These are phyloP conservation scores for Linepithema humile DNA, from an alignment of 1,140 invertebrate species.

Conservation along the genomic window DNA sequence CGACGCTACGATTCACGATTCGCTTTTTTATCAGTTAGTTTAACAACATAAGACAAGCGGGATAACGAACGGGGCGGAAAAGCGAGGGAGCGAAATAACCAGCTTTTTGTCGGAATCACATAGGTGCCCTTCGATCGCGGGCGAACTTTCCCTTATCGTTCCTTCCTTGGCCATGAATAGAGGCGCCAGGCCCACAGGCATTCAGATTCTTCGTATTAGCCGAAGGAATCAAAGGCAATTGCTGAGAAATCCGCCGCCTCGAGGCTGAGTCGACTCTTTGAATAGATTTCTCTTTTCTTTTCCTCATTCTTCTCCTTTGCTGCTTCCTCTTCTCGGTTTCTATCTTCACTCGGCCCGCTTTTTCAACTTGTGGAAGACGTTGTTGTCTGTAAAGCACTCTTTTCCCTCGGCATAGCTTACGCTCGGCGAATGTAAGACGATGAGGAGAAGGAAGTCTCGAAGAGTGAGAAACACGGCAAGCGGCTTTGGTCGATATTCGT, in stretches of 20 bases:
- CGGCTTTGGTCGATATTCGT: constrained; percentile 2
- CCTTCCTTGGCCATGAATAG: constrained; percentile 16
- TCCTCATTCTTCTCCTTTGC: constrained; percentile 12
- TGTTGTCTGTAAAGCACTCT: constrained; percentile 61
- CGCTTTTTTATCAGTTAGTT: constrained; percentile 13
- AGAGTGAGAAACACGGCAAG: background rate
- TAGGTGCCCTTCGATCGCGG: background rate
- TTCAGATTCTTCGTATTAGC: constrained; percentile 69
- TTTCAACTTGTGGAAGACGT: constrained; percentile 54
- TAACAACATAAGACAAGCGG: background rate
- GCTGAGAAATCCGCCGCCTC: constrained; percentile 58
- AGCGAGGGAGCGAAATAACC: background rate
- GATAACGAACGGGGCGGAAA: background rate
- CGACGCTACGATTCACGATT: background rate
- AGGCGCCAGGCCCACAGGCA: constrained; percentile 34
- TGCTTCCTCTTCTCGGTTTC: background rate
- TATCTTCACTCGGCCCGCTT: constrained; percentile 13
- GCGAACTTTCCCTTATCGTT: constrained; percentile 1
- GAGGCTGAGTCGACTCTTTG: constrained; percentile 53
- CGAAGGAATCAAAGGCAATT: constrained; percentile 70
- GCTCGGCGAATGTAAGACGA: constrained; percentile 2
- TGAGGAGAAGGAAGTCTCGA: background rate
- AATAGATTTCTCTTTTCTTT: constrained; percentile 52
- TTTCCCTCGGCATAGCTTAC: constrained; percentile 20
- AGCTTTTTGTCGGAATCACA: constrained; percentile 5